Conservation (phyloP, 2,113 vertebrate genomes). For the Mellivora capensis region DNA sequence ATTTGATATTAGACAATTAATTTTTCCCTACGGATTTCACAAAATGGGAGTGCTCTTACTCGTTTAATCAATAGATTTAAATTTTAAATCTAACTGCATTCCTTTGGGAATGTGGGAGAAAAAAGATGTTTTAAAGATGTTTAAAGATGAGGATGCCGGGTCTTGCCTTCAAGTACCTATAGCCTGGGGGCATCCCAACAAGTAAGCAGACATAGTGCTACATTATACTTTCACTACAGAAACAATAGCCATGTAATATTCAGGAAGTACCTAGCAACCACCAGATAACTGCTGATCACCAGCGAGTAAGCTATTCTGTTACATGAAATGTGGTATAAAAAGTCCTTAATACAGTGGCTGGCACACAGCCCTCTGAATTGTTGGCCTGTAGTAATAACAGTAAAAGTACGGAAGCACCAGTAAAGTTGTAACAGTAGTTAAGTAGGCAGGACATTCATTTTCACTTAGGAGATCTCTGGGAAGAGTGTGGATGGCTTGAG, state of each 20-base stretch:
- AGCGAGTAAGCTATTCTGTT: not conserved
- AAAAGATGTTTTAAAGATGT: no score
- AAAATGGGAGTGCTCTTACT: not conserved
- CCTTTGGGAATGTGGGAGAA: not conserved
- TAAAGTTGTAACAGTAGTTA: not conserved
- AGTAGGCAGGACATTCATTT: not conserved
- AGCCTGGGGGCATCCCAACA: not conserved
- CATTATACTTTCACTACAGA: not conserved
- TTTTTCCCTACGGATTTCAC: not conserved
- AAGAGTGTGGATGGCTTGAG: not conserved
- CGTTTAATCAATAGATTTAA: not conserved
- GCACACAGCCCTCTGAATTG: not conserved
- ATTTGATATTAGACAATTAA: slow-evolving; percentile 19
- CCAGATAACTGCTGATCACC: not conserved
- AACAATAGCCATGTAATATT: not conserved
- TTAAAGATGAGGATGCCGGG: not conserved
- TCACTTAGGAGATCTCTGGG: not conserved
- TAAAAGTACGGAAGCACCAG: not conserved
- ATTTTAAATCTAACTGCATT: not conserved
- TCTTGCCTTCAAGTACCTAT: not conserved
- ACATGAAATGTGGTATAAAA: not conserved
- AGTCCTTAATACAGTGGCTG: not conserved
- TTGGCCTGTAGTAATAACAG: not conserved
- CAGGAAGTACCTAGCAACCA: not conserved
- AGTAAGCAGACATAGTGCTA: not conserved